Percentiles rank a stretch among this genome's conserved stretches.
phyloP scores from a whole-genome alignment of 1,140 invertebrate genomes.

The Ceratina japonica region DNA sequence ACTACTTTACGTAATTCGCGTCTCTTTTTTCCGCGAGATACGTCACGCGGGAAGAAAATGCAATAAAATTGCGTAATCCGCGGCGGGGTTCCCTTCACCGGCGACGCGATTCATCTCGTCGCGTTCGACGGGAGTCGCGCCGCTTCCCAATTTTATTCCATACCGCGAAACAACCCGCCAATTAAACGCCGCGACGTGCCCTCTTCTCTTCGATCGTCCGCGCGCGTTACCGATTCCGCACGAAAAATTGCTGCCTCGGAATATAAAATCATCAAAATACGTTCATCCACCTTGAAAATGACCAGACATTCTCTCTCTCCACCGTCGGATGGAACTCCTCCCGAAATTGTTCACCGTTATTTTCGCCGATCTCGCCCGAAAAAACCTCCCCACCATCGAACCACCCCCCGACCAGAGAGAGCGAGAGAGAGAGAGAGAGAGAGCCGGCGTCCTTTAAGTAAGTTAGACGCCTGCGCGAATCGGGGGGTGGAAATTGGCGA shows the following conservation, averaged over 20 bases:
- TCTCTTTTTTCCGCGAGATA: no score
- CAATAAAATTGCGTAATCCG: conserved; percentile 29
- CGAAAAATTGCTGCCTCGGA: conserved; percentile 26
- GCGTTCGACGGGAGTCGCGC: not conserved
- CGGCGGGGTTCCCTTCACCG: conserved; percentile 13
- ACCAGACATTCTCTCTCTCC: conserved; percentile 33
- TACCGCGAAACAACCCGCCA: conserved; percentile 13
- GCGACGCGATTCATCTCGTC: conserved; percentile 2
- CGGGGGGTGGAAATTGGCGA: conserved; percentile 60
- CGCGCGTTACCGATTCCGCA: not conserved
- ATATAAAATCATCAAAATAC: conserved; percentile 49
- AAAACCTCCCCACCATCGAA: conserved; percentile 3
- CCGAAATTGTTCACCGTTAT: conserved; percentile 53
- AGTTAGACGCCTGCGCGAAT: conserved; percentile 71
- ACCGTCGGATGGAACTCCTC: conserved; percentile 10
- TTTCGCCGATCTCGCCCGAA: conserved; percentile 47
- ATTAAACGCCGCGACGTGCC: conserved; percentile 6
- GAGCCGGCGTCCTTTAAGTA: conserved; percentile 78
- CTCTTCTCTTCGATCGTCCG: not conserved
- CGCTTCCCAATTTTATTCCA: conserved; percentile 6
- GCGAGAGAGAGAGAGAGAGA: conserved; percentile 52
- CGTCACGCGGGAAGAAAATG: conserved; percentile 28
- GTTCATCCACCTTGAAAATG: conserved; percentile 49
- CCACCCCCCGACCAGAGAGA: no score
- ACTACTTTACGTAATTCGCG: no score